A percentile compares a stretch with the other conserved stretches of the same genome.
Evolutionary conservation across 2,888 invertebrate genomes (phyloP).

Genomic region (Sturmia bella): DNA sequence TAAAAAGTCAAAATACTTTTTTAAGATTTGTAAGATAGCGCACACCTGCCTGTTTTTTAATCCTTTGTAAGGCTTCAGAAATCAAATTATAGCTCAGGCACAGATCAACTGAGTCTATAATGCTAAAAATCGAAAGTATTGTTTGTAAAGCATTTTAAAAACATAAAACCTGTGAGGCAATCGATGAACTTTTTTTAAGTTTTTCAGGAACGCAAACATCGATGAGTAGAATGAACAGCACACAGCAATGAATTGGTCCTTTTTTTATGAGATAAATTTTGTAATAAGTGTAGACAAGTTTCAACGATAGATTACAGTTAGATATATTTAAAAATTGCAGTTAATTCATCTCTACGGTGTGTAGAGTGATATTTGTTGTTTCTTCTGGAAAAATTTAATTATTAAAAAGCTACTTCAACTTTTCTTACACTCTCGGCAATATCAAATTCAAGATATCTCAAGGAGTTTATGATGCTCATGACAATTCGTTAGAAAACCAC

Average conservation of each 20-base stretch:
- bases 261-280: too few species aligned
- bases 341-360: too few species aligned
- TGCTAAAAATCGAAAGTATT: conserved; percentile 66
- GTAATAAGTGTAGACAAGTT: too few species aligned
- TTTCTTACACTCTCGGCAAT: conserved; percentile 26
- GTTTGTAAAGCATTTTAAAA: conserved; percentile 10
- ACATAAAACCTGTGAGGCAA: conserved; percentile 1
- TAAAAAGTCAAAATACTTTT: conserved; percentile 59
- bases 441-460: too few species aligned
- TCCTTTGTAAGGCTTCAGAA: neutral
- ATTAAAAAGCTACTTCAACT: conserved; percentile 36
- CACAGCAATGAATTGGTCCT: neutral
- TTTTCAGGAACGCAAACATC: neutral
- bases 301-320: too few species aligned
- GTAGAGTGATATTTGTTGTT: neutral
- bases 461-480: too few species aligned
- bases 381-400: conserved; percentile 51
- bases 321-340: too few species aligned
- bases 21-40: neutral
- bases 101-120: conserved; percentile 70
- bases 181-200: neutral
- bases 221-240: neutral
- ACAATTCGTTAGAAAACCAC: too few species aligned
- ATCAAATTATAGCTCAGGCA: conserved; percentile 67
- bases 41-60: neutral